A percentile compares a stretch with the other conserved stretches of the same genome.
Conservation (phyloP, 2,797 vertebrate genomes). For the Pteropus rufus region DNA sequence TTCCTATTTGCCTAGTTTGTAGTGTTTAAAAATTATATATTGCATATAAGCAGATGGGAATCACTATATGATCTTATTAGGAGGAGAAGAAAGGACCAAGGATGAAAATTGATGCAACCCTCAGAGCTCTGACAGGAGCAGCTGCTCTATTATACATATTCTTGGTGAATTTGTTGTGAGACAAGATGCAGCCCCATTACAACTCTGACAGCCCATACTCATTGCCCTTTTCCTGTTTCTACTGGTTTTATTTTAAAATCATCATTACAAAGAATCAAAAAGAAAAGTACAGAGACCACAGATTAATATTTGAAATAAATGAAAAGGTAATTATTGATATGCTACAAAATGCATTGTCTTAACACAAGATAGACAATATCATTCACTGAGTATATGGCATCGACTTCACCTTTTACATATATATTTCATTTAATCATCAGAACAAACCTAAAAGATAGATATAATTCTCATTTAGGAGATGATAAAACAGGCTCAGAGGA, state of each 20-base stretch:
- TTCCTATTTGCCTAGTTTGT: background rate
- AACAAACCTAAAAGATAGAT: background rate
- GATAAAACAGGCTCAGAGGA: background rate
- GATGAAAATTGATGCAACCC: background rate
- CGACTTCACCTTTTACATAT: background rate
- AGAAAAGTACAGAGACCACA: background rate
- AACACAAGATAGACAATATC: background rate
- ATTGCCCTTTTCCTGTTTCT: background rate
- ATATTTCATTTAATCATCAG: background rate
- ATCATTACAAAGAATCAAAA: background rate
- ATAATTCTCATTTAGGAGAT: background rate
- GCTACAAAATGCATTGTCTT: background rate
- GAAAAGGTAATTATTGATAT: background rate
- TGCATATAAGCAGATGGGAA: background rate
- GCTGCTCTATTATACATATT: background rate
- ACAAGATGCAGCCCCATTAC: background rate
- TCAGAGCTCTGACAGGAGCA: background rate
- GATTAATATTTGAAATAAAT: background rate
- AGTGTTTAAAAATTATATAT: background rate
- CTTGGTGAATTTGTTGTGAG: background rate
- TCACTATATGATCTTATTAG: background rate
- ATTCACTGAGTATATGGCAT: background rate
- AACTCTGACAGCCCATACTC: background rate
- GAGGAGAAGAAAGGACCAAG: background rate
- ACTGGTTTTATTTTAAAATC: background rate